A percentile compares a stretch with the other conserved stretches of the same genome.
These are phyloP conservation scores for Steatocranus sp. DNA, from an alignment of 2,797 vertebrate genomes.

Conservation along the genomic window DNA sequence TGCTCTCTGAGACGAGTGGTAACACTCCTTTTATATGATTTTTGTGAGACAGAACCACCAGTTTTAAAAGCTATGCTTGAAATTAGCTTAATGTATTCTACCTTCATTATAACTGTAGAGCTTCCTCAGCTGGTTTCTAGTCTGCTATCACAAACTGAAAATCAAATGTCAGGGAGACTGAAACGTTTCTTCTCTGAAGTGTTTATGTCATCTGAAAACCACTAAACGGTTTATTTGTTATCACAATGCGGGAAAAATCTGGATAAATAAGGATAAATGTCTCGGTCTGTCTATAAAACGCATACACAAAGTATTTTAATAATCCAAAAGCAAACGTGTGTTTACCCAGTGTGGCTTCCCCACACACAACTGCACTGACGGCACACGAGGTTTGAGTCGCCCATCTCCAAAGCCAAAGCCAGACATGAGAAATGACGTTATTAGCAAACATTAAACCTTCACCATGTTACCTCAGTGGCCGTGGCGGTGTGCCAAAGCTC, in stretches of 20 bases:
- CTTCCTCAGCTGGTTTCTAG: neutral
- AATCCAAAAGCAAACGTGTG: constrained; percentile 9
- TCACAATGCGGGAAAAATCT: neutral
- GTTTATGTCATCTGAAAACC: constrained; percentile 14
- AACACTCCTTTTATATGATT: neutral
- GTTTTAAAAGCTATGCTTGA: neutral
- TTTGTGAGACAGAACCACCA: neutral
- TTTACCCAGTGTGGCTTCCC: constrained; percentile 27
- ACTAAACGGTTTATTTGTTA: neutral
- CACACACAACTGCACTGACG: constrained; percentile 14
- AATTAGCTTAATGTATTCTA: neutral
- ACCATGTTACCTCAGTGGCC: constrained; percentile 39
- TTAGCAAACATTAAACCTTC: constrained; percentile 41
- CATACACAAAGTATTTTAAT: neutral
- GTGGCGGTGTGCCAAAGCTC: constrained; percentile 32
- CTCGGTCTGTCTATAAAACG: neutral
- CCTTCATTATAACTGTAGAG: neutral
- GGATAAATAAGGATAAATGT: neutral
- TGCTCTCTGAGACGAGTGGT: neutral
- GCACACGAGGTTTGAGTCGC: constrained; percentile 36
- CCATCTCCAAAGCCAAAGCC: constrained; percentile 39
- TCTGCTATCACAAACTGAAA: constrained; percentile 9
- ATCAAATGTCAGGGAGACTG: neutral
- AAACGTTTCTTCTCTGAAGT: neutral
- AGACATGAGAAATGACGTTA: constrained; percentile 47